These are phyloP conservation scores for Megaustenia siamemsis DNA, from an alignment of 2,888 invertebrate species.

Conservation along the genomic window DNA sequence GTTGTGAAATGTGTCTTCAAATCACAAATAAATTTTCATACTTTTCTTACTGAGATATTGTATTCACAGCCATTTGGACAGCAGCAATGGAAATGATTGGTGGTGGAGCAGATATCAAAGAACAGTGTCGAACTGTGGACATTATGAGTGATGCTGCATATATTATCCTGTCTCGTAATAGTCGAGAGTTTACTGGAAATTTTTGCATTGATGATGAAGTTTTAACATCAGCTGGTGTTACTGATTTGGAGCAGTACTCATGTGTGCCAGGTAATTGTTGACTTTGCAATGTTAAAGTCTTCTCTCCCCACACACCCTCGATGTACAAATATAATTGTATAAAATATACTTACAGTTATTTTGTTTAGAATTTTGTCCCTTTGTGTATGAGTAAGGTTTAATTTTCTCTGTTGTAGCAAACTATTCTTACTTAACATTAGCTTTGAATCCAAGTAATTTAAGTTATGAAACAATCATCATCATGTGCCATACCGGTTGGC, in stretches of 20 bases:
- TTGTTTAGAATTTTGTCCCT: too few species aligned
- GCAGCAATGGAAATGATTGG: conserved; percentile 88
- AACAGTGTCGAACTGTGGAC: conserved; percentile 88
- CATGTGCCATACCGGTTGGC: too few species aligned
- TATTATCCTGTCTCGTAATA: conserved; percentile 88
- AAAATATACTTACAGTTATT: too few species aligned
- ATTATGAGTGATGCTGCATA: conserved; percentile 95
- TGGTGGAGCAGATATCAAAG: conserved; percentile 82
- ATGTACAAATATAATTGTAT: too few species aligned
- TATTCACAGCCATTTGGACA: conserved; percentile 89
- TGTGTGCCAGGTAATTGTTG: conserved; percentile 83
- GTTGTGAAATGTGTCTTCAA: too few species aligned
- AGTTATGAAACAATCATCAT: too few species aligned
- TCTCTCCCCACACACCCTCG: too few species aligned
- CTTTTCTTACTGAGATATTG: neutral
- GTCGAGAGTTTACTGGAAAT: conserved; percentile 89
- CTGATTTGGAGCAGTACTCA: conserved; percentile 86
- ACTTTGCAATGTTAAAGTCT: too few species aligned
- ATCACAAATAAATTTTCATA: neutral
- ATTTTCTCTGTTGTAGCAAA: too few species aligned
- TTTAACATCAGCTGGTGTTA: conserved; percentile 87
- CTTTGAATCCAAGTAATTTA: too few species aligned
- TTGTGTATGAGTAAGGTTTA: too few species aligned
- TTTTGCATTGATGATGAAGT: conserved; percentile 96
- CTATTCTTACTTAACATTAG: too few species aligned